phyloP scores from a whole-genome alignment of 2,113 vertebrate species.

The Butorides virescens region DNA sequence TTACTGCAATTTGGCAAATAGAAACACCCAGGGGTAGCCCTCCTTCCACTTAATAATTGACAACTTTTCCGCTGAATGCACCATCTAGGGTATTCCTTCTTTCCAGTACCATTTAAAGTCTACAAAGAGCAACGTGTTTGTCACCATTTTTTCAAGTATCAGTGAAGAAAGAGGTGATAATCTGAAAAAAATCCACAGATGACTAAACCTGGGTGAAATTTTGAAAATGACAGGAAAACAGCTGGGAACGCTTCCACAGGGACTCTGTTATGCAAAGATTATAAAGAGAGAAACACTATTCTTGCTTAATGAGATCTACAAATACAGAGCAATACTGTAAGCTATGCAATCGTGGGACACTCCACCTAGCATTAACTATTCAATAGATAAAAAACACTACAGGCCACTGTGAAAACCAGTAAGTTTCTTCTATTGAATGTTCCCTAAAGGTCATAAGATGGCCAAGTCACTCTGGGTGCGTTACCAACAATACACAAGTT shows the following conservation, averaged over 20 bases:
- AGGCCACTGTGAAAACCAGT: not conserved
- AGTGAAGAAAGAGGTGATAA: not conserved
- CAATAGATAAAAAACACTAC: not conserved
- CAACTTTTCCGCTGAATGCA: not conserved
- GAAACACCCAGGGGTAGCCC: not conserved
- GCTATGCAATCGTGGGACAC: not conserved
- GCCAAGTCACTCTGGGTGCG: not conserved
- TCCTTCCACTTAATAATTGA: not conserved
- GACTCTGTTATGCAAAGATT: not conserved
- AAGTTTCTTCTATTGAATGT: not conserved
- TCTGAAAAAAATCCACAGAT: not conserved
- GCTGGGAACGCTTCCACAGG: not conserved
- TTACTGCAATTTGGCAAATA: not conserved
- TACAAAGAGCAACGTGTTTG: not conserved
- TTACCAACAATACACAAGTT: not conserved
- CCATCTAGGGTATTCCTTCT: not conserved
- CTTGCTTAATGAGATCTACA: not conserved
- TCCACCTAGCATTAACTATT: not conserved
- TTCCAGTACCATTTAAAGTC: not conserved
- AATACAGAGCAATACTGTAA: not conserved
- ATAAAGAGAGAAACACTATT: not conserved
- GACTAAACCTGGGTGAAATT: not conserved
- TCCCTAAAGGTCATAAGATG: not conserved
- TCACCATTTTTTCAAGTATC: not conserved
- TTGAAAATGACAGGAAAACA: not conserved